A percentile compares a stretch with the other conserved stretches of the same genome.
Conservation (phyloP, 2,113 vertebrate species). For the Gavialis gangeticus region DNA sequence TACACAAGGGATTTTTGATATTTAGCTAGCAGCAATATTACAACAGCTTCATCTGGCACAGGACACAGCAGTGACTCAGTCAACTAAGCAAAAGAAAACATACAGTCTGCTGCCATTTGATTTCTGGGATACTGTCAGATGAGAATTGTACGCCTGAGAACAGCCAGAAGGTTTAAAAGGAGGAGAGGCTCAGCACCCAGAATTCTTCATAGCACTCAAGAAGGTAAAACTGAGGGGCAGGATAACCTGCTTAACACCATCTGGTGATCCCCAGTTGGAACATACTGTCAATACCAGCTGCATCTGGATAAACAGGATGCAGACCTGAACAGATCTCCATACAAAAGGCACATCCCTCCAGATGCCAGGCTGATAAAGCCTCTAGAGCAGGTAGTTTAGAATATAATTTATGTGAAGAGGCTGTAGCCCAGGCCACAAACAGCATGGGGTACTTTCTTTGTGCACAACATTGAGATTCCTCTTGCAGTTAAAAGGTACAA, state of each 20-base stretch:
- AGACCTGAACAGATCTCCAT: constrained; percentile 51
- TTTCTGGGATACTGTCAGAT: neutral
- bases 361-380: constrained; percentile 11
- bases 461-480: neutral
- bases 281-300: neutral
- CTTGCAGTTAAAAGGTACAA: constrained; percentile 53
- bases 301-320: constrained; percentile 47
- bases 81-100: neutral
- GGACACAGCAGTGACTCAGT: neutral
- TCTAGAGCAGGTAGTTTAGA: constrained; percentile 32
- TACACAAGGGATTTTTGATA: neutral
- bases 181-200: neutral
- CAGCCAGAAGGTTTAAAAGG: constrained; percentile 5
- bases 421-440: constrained; percentile 4
- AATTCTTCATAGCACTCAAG: neutral
- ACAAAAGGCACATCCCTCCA: constrained; percentile 1
- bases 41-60: constrained; percentile 1
- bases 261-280: neutral
- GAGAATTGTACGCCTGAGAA: constrained; percentile 35
- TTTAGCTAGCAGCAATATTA: constrained; percentile 14
- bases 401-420: neutral
- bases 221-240: neutral
- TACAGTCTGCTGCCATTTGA: neutral
- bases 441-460: constrained; percentile 29
- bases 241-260: neutral